Evolutionary conservation across 2,113 vertebrate species (phyloP).

Genomic region (Apteryx owenii): DNA sequence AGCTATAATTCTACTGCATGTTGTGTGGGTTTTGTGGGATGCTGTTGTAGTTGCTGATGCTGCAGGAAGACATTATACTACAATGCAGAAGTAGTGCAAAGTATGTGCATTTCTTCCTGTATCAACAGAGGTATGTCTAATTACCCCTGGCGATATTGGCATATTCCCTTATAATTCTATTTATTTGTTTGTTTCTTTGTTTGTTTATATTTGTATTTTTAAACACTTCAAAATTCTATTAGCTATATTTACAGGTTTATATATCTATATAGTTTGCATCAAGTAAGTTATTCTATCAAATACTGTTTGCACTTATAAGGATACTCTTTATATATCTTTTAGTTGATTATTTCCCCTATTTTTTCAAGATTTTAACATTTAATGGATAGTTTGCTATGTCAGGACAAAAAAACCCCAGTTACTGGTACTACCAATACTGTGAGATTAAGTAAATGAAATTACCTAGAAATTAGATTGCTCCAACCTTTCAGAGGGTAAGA

Average conservation of each 20-base stretch:
- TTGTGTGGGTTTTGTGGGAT: neutral
- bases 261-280: neutral
- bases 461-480: neutral
- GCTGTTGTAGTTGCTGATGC: neutral
- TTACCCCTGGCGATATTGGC: neutral
- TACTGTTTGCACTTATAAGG: neutral
- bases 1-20: conserved; percentile 5
- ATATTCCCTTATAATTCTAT: neutral
- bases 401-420: neutral
- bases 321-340: neutral
- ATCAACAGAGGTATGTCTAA: neutral
- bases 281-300: neutral
- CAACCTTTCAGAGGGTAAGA: neutral
- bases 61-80: neutral
- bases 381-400: neutral
- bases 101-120: neutral
- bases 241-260: neutral
- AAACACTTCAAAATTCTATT: neutral
- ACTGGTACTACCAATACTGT: neutral
- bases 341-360: neutral
- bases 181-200: neutral
- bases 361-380: neutral
- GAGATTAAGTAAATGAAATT: neutral
- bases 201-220: neutral
- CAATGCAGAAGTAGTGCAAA: neutral